Evolutionary conservation across 35 echinoderm and acorn worm species (phyloP).

Genomic region (Eucidaris tribuloides): DNA sequence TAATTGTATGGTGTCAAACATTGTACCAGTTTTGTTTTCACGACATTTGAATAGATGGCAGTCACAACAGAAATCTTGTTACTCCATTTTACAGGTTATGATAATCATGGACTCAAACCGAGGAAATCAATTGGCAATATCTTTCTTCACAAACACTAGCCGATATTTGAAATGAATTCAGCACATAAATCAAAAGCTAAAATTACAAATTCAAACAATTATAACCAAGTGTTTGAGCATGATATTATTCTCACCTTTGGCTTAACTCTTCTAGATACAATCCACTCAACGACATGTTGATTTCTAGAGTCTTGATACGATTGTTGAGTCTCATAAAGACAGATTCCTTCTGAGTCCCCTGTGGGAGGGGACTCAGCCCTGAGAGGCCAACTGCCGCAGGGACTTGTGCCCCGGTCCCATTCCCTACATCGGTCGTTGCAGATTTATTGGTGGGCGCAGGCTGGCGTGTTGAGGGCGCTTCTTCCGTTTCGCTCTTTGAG

Average conservation of each 20-base stretch:
- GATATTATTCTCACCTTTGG: conserved; percentile 59
- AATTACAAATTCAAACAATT: too few species aligned
- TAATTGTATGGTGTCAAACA: too few species aligned
- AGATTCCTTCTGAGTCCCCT: conserved; percentile 76
- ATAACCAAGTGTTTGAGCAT: too few species aligned
- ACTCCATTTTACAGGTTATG: too few species aligned
- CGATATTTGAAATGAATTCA: too few species aligned
- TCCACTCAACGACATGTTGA: conserved; percentile 92
- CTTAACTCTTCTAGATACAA: conserved; percentile 95
- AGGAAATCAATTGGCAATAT: too few species aligned
- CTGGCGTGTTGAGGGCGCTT: neutral
- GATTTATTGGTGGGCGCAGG: neutral
- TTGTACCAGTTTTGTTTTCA: too few species aligned
- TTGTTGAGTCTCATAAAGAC: conserved; percentile 99
- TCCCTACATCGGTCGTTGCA: neutral
- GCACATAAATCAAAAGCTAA: too few species aligned
- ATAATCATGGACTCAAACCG: too few species aligned
- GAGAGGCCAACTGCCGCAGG: neutral
- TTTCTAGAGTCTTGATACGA: conserved; percentile 90
- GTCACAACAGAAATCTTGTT: too few species aligned
- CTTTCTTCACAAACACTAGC: too few species aligned
- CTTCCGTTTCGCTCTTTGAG: neutral
- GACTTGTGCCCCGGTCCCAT: neutral
- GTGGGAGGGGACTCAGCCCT: neutral
- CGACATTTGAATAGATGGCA: too few species aligned